Evolutionary conservation across 2,113 vertebrate species (phyloP).

Genomic region (Halichoerus grypus): DNA sequence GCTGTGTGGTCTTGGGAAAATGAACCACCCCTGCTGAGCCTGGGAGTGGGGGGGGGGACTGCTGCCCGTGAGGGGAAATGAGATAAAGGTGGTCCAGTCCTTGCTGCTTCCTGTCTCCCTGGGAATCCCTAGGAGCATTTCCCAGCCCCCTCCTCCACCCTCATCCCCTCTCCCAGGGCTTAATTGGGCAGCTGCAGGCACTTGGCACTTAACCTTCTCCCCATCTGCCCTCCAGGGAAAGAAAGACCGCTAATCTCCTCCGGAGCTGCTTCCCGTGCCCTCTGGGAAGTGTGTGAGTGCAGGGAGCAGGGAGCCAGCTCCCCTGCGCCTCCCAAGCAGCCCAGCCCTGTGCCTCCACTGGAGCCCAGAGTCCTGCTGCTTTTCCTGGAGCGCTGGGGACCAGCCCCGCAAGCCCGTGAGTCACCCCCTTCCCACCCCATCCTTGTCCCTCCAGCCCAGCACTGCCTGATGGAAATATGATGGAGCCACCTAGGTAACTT

Average conservation of each 20-base stretch:
- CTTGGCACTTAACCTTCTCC: constrained; percentile 72
- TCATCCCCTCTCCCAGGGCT: background rate
- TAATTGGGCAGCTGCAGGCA: constrained; percentile 74
- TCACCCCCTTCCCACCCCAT: too few species aligned
- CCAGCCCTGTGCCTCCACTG: too few species aligned
- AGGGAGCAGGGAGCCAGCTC: background rate
- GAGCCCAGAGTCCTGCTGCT: background rate
- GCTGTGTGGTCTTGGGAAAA: background rate
- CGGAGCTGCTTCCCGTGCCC: background rate
- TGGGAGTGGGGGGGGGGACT: background rate
- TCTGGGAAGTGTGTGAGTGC: background rate
- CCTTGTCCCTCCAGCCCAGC: background rate
- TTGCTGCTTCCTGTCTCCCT: constrained; percentile 45
- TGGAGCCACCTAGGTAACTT: background rate
- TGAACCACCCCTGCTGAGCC: background rate
- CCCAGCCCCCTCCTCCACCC: background rate
- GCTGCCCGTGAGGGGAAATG: background rate
- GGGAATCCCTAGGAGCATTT: constrained; percentile 32
- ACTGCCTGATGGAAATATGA: background rate
- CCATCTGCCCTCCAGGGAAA: constrained; percentile 68
- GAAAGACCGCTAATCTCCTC: constrained; percentile 73
- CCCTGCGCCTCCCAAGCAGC: constrained; percentile 9
- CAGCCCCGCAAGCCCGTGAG: too few species aligned
- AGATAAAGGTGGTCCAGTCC: constrained; percentile 26
- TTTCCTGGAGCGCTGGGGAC: background rate